These are phyloP conservation scores for Nasalis larvatus DNA, from an alignment of 2,113 vertebrate genomes.

Conservation along the genomic window DNA sequence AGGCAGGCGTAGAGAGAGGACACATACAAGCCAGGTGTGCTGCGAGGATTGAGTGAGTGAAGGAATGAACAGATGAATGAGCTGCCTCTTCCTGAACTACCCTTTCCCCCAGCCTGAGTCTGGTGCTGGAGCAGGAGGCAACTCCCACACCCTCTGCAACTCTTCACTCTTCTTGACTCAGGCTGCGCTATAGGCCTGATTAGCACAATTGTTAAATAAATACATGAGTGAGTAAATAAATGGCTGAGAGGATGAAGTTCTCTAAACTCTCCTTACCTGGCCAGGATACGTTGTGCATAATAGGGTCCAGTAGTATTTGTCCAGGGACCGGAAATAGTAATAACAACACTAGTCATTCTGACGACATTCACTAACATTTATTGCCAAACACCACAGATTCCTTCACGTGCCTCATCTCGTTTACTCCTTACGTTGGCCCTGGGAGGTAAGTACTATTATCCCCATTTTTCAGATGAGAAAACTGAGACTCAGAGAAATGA, in stretches of 20 bases:
- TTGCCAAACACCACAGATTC: not conserved
- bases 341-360: not conserved
- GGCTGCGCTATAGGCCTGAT: not conserved
- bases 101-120: not conserved
- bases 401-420: rapidly evolving
- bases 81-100: not conserved
- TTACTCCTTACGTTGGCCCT: no score
- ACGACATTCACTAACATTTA: not conserved
- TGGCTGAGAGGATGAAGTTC: not conserved
- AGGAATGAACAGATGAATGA: not conserved
- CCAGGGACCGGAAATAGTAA: not conserved
- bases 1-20: not conserved
- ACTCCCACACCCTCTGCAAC: rapidly evolving
- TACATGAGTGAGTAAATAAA: not conserved
- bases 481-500: not conserved
- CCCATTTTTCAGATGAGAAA: conserved; percentile 23
- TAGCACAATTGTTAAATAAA: not conserved
- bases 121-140: not conserved
- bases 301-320: not conserved
- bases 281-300: not conserved
- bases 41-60: not conserved
- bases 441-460: not conserved
- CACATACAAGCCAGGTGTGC: rapidly evolving
- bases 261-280: not conserved
- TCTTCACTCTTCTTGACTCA: not conserved